These are phyloP conservation scores for Papilio dardanus DNA, from an alignment of 1,140 invertebrate genomes.

Conservation along the genomic window DNA sequence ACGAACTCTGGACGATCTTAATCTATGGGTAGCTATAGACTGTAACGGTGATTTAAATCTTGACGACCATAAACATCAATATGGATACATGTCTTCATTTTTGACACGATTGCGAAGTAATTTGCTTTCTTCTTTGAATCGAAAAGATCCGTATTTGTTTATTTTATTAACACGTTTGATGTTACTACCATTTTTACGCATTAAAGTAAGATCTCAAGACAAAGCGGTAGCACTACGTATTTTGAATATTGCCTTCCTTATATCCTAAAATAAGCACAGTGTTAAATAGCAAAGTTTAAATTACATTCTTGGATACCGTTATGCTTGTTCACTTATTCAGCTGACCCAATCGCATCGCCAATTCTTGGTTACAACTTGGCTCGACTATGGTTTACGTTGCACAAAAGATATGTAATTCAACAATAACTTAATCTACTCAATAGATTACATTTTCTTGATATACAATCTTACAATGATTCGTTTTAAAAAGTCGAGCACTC, in stretches of 20 bases:
- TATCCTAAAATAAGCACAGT: neutral
- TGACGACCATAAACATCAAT: neutral
- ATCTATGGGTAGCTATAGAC: neutral
- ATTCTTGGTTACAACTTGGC: neutral
- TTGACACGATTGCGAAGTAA: no score
- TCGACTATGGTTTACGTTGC: neutral
- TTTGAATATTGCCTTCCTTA: no score
- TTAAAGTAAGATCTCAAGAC: no score
- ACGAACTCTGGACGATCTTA: neutral
- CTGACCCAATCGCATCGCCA: neutral
- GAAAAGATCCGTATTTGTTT: no score
- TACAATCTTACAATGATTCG: constrained; percentile 19
- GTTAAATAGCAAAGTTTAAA: neutral
- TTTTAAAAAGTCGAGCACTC: constrained; percentile 9
- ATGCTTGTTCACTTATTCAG: neutral
- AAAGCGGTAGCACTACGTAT: no score
- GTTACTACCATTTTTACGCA: neutral
- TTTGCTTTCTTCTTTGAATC: no score
- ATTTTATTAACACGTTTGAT: no score
- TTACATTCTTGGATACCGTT: neutral
- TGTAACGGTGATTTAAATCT: neutral
- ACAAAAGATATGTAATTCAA: neutral
- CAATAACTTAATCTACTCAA: neutral
- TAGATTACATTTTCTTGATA: constrained; percentile 7
- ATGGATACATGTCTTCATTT: no score